Evolutionary conservation across 2,888 invertebrate genomes (phyloP).

Genomic region (Bellardia pandia): DNA sequence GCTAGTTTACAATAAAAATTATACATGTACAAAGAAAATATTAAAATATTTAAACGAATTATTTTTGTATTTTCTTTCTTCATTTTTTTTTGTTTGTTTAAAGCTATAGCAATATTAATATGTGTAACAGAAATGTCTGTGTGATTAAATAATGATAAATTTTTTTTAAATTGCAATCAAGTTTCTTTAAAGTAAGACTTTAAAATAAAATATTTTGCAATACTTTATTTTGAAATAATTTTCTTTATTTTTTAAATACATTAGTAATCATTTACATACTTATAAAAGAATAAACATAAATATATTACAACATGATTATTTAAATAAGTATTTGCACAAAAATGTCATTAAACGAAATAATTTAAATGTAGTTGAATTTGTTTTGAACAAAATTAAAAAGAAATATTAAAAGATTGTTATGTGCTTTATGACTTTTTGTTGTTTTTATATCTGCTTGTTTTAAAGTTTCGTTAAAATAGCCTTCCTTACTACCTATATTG

Average conservation of each 20-base stretch:
- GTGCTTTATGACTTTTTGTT: too few species aligned
- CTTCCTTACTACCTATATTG: not conserved
- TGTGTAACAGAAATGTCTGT: conserved; percentile 56
- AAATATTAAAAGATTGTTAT: conserved; percentile 32
- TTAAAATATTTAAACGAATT: conserved; percentile 22
- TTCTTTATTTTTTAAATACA: conserved; percentile 34
- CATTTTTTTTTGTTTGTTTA: conserved; percentile 29
- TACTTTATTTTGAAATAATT: conserved; percentile 23
- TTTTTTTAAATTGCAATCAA: conserved; percentile 31
- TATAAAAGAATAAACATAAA: conserved; percentile 24
- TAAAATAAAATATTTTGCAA: conserved; percentile 34
- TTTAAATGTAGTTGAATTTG: conserved; percentile 32
- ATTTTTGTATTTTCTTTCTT: not conserved
- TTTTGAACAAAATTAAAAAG: conserved; percentile 35
- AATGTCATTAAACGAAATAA: conserved; percentile 37
- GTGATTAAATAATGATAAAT: conserved; percentile 41
- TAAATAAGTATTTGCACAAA: conserved; percentile 56
- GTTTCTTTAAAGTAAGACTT: not conserved
- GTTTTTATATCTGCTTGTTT: not conserved
- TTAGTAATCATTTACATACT: conserved; percentile 48
- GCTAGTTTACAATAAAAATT: conserved; percentile 64
- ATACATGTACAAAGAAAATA: conserved; percentile 51
- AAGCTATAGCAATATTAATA: conserved; percentile 56
- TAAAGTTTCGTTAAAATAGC: conserved; percentile 20
- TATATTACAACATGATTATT: not conserved